Evolutionary conservation across 2,888 invertebrate species (phyloP).

Genomic region (Drosophila mimetica): DNA sequence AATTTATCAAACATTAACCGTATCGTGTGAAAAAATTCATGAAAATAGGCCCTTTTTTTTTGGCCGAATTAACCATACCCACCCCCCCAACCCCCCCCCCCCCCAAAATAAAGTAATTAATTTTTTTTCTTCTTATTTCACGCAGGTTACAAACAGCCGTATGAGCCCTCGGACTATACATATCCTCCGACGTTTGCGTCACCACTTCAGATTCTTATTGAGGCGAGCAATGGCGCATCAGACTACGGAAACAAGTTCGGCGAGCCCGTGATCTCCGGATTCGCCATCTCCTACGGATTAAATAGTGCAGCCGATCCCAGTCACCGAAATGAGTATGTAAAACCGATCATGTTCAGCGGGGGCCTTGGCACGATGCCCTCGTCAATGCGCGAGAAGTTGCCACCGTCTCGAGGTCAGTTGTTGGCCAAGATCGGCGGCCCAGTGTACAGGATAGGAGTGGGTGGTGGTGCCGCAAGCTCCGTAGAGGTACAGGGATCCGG

Average conservation of each 20-base stretch:
- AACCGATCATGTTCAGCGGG: slow-evolving; percentile 99
- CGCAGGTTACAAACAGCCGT: slow-evolving; percentile 92
- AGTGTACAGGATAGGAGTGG: slow-evolving; percentile 98
- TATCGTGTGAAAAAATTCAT: too few relatives aligned
- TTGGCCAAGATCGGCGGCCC: slow-evolving; percentile 98
- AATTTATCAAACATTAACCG: too few relatives aligned
- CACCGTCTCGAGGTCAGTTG: slow-evolving; percentile 92
- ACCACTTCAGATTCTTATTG: slow-evolving; percentile 95
- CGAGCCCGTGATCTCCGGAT: slow-evolving; percentile 96
- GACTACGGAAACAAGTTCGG: slow-evolving; percentile 99
- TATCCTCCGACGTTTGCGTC: slow-evolving; percentile 96
- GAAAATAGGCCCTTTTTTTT: too few relatives aligned
- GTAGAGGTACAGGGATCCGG: slow-evolving; percentile 97
- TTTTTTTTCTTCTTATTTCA: too few relatives aligned
- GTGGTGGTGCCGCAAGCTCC: slow-evolving; percentile 99
- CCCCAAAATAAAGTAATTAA: too few relatives aligned
- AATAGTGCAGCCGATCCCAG: slow-evolving; percentile 86
- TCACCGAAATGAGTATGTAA: slow-evolving; percentile 95
- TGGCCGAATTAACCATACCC: too few relatives aligned
- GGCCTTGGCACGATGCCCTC: slow-evolving; percentile 96
- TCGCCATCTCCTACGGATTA: slow-evolving; percentile 95
- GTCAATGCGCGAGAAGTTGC: slow-evolving; percentile 90
- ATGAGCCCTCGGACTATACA: slow-evolving; percentile 90
- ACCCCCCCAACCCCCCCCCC: too few relatives aligned
- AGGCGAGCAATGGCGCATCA: slow-evolving; percentile 98